These are phyloP conservation scores for Istiophorus platypterus DNA, from an alignment of 2,113 vertebrate genomes.

Conservation along the genomic window DNA sequence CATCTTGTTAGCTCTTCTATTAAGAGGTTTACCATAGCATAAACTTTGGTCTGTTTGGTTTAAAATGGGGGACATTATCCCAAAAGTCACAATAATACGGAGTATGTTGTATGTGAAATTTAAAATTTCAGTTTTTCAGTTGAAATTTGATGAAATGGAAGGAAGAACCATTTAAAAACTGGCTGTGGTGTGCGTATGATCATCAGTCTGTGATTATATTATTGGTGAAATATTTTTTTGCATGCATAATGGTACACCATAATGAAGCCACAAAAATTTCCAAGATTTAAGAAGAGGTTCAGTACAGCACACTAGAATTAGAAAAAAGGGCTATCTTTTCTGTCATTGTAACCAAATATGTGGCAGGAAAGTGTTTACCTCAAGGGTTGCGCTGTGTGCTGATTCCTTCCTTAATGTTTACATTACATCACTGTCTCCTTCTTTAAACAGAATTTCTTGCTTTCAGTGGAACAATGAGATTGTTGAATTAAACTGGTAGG, in stretches of 20 bases:
- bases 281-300: neutral
- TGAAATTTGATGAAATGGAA: neutral
- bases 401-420: neutral
- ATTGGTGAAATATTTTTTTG: neutral
- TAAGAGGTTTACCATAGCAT: neutral
- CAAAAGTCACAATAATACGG: neutral
- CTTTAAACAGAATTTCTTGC: neutral
- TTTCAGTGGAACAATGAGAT: constrained; percentile 11
- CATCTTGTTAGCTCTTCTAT: neutral
- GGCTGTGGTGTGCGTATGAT: neutral
- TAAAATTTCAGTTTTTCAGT: neutral
- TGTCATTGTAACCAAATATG: neutral
- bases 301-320: neutral
- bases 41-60: neutral
- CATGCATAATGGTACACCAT: neutral
- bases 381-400: neutral
- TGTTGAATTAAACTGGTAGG: constrained; percentile 28
- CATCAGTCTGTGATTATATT: neutral
- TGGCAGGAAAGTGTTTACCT: neutral
- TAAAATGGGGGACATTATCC: too few relatives aligned
- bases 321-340: neutral
- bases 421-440: neutral
- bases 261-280: neutral
- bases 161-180: neutral
- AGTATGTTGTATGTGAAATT: neutral